phyloP scores from a whole-genome alignment of 2,113 vertebrate genomes.

The Todiramphus chloris region DNA sequence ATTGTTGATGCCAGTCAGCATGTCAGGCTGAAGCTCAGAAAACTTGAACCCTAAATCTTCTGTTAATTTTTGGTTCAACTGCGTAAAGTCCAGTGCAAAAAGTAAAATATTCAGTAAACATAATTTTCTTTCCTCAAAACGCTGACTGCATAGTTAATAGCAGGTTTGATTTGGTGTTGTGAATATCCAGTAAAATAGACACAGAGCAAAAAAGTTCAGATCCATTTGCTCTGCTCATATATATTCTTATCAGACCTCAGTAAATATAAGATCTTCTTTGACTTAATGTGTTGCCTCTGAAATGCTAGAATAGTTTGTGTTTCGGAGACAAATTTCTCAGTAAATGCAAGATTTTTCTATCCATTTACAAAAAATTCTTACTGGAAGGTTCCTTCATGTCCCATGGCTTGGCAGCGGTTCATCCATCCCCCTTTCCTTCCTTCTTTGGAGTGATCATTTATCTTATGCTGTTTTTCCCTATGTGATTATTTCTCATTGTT shows the following conservation, averaged over 20 bases:
- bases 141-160: not conserved
- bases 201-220: not conserved
- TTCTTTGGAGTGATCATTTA: not conserved
- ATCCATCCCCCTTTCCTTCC: not conserved
- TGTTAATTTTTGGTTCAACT: not conserved
- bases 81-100: not conserved
- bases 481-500: slow-evolving; percentile 40
- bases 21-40: not conserved
- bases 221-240: not conserved
- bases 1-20: not conserved
- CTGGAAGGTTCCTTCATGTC: not conserved
- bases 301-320: not conserved
- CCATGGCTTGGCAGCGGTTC: not conserved
- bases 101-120: not conserved
- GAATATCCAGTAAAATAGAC: not conserved
- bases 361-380: not conserved
- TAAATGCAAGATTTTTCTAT: not conserved
- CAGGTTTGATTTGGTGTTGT: not conserved
- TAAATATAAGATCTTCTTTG: not conserved
- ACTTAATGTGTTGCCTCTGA: not conserved
- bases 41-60: not conserved
- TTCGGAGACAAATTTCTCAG: not conserved
- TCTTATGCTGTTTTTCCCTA: not conserved
- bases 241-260: not conserved
- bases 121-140: not conserved